phyloP scores from a whole-genome alignment of 2,888 invertebrate genomes.

The Gisinianus flammeolus region DNA sequence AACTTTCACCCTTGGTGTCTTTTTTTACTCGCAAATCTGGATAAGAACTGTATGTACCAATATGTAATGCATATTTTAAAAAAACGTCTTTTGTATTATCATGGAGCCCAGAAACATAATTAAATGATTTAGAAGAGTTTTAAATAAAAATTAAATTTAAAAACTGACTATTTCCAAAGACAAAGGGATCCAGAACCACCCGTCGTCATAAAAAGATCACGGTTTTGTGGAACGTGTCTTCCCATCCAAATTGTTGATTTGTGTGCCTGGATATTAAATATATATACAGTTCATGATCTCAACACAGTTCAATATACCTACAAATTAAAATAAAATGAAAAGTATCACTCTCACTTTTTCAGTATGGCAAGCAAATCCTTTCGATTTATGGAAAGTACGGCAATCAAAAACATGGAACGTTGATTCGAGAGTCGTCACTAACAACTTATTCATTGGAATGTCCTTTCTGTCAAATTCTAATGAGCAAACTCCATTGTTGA shows the following conservation, averaged over 20 bases:
- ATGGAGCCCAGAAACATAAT: constrained; percentile 1
- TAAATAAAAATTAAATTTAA: too few relatives aligned
- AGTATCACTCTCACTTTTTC: too few relatives aligned
- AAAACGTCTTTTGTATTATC: too few relatives aligned
- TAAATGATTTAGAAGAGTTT: too few relatives aligned
- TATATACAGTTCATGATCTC: too few relatives aligned
- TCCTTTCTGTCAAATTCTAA: constrained; percentile 90
- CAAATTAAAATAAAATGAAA: too few relatives aligned
- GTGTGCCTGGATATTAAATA: constrained; percentile 63
- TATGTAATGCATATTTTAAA: too few relatives aligned
- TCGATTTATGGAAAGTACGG: constrained; percentile 82
- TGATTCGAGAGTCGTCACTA: constrained; percentile 88
- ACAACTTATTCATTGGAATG: constrained; percentile 93
- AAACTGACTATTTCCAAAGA: constrained; percentile 90
- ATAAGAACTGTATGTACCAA: constrained; percentile 70
- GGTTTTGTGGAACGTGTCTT: constrained; percentile 89
- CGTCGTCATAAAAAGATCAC: constrained; percentile 88
- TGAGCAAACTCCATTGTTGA: constrained; percentile 80
- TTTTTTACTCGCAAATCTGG: constrained; percentile 76
- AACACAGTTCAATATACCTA: too few relatives aligned
- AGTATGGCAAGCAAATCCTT: constrained; percentile 75
- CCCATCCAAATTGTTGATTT: constrained; percentile 88
- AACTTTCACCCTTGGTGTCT: constrained; percentile 73
- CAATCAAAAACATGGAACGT: constrained; percentile 89
- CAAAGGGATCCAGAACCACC: constrained; percentile 89